These are phyloP conservation scores for Cataglyphis albicans DNA, from an alignment of 2,888 invertebrate species.

Conservation along the genomic window DNA sequence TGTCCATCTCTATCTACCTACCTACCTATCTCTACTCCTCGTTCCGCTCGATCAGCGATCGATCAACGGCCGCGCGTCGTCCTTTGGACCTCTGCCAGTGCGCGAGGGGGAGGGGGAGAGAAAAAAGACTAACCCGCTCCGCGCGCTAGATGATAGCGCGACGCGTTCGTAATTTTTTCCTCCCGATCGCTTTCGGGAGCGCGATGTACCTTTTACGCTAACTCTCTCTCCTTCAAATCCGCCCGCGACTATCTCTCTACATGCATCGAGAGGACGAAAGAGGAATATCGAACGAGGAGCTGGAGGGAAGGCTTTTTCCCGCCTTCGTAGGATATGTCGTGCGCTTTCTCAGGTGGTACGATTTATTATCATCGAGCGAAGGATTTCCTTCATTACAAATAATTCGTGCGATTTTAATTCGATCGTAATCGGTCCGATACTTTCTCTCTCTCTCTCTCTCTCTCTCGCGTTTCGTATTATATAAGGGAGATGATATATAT, in stretches of 20 bases:
- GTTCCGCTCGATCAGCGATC: slow-evolving; percentile 74
- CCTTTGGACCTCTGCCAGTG: slow-evolving; percentile 53
- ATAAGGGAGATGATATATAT: slow-evolving; percentile 5
- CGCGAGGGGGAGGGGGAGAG: slow-evolving; percentile 9
- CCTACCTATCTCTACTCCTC: slow-evolving; percentile 50
- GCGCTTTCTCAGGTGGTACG: not conserved
- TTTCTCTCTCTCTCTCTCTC: too few species aligned
- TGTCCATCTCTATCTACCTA: slow-evolving; percentile 38
- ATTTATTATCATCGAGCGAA: not conserved
- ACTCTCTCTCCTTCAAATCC: slow-evolving; percentile 28
- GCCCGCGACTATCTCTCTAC: not conserved
- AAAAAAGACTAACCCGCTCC: not conserved
- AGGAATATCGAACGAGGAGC: not conserved
- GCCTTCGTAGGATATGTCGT: not conserved
- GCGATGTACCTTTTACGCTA: slow-evolving; percentile 37
- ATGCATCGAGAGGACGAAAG: not conserved
- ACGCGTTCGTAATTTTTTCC: slow-evolving; percentile 56
- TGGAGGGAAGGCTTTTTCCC: not conserved
- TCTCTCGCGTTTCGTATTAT: not conserved
- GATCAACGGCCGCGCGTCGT: slow-evolving; percentile 66
- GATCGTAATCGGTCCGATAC: not conserved
- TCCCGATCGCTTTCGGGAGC: slow-evolving; percentile 44
- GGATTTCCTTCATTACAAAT: not conserved
- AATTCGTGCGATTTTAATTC: not conserved
- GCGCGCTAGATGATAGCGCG: slow-evolving; percentile 43